Evolutionary conservation across 2,113 vertebrate genomes (phyloP).

Genomic region (Grammomys dolichurus): DNA sequence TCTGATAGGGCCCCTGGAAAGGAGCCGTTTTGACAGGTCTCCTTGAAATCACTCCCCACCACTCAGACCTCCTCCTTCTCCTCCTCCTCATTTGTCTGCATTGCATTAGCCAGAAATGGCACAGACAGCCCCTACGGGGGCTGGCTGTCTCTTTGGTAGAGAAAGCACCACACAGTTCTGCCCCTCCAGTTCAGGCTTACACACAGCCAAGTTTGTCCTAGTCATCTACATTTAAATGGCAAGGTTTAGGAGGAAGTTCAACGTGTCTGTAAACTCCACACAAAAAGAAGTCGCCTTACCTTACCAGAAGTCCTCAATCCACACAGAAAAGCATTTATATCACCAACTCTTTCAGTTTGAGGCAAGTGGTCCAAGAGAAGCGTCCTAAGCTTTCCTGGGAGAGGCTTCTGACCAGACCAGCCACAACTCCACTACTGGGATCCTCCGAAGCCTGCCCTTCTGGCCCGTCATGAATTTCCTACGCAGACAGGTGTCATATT

Average conservation of each 20-base stretch:
- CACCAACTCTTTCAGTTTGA: conserved; percentile 61
- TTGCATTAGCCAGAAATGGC: conserved; percentile 15
- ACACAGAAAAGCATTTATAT: not conserved
- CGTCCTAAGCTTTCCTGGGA: not conserved
- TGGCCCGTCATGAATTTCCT: conserved; percentile 76
- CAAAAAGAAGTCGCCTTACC: conserved; percentile 76
- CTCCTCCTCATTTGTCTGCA: conserved; percentile 5
- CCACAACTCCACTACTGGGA: conserved; percentile 40
- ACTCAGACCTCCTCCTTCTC: not conserved
- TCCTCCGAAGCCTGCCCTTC: conserved; percentile 54
- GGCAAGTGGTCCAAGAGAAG: not conserved
- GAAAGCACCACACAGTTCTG: not conserved
- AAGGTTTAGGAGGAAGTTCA: not conserved
- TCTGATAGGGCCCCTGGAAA: not conserved
- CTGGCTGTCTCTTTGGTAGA: conserved; percentile 25
- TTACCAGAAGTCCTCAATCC: conserved; percentile 63
- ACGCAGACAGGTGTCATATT: conserved; percentile 79
- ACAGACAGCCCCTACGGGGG: not conserved
- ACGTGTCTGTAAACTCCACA: conserved; percentile 31
- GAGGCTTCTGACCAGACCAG: conserved; percentile 43
- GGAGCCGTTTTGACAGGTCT: conserved; percentile 4
- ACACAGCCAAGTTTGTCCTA: conserved; percentile 3
- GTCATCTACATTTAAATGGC: conserved; percentile 53
- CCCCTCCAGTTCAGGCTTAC: conserved; percentile 43
- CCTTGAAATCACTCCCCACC: conserved; percentile 4